Conservation (phyloP, 2,113 vertebrate species). For the Percopsis transmontana region DNA sequence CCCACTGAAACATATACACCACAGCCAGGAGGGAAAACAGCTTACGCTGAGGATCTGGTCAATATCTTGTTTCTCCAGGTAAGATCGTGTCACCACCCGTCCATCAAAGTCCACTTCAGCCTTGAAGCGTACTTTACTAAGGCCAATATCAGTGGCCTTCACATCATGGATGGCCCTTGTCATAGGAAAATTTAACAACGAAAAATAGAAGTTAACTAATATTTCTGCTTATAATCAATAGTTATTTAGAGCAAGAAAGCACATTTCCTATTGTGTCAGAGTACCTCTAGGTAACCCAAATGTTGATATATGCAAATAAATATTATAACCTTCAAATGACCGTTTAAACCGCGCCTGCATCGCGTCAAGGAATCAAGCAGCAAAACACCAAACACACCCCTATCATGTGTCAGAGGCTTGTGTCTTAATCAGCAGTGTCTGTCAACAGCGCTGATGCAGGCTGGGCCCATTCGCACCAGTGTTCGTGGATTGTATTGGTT, state of each 20-base stretch:
- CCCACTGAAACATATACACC: neutral
- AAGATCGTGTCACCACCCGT: conserved; percentile 94
- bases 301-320: too few species aligned
- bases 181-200: conserved; percentile 13
- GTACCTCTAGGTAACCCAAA: neutral
- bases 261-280: neutral
- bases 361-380: too few species aligned
- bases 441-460: too few species aligned
- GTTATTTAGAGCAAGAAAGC: too few species aligned
- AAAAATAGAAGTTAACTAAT: neutral
- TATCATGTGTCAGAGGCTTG: too few species aligned
- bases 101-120: conserved; percentile 99
- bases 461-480: too few species aligned
- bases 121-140: conserved; percentile 98
- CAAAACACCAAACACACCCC: too few species aligned
- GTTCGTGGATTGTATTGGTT: too few species aligned
- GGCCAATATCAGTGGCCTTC: conserved; percentile 96
- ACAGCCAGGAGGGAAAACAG: neutral
- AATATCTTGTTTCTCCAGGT: conserved; percentile 98
- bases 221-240: too few species aligned
- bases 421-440: too few species aligned
- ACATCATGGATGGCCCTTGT: conserved; percentile 96
- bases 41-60: conserved; percentile 92
- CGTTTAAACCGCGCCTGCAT: too few species aligned
- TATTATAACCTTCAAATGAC: too few species aligned